Conservation (phyloP, 2,797 vertebrate genomes). For the Zenarchopterus dispar region DNA sequence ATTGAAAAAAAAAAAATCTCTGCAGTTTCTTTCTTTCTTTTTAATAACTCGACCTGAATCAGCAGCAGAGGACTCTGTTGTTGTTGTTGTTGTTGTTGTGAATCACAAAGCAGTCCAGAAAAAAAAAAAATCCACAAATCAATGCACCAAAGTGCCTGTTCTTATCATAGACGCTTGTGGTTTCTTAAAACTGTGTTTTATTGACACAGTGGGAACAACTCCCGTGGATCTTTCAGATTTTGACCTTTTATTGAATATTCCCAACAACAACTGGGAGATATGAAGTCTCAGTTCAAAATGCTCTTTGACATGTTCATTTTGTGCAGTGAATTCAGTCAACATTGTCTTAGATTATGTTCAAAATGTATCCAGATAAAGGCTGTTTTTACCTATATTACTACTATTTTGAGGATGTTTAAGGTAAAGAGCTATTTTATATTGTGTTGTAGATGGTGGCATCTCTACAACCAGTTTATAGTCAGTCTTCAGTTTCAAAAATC, state of each 20-base stretch:
- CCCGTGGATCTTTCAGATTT: background rate
- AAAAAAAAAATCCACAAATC: constrained; percentile 20
- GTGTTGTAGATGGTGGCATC: too few species aligned
- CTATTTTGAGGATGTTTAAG: too few species aligned
- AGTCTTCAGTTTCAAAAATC: too few species aligned
- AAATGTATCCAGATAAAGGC: too few species aligned
- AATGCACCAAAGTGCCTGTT: constrained; percentile 17
- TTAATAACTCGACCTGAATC: background rate
- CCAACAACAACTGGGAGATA: background rate
- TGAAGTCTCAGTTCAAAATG: background rate
- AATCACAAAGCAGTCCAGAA: background rate
- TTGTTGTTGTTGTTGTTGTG: constrained; percentile 10
- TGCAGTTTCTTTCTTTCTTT: background rate
- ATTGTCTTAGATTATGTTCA: too few species aligned
- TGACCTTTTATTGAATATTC: background rate
- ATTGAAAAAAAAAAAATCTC: background rate
- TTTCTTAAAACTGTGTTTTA: constrained; percentile 10
- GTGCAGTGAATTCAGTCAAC: too few species aligned
- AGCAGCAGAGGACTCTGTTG: background rate
- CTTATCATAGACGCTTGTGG: constrained; percentile 2
- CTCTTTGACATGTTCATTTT: too few species aligned
- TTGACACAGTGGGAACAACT: background rate
- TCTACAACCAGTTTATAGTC: too few species aligned
- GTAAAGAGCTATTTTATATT: too few species aligned
- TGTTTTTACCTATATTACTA: too few species aligned